phyloP scores from a whole-genome alignment of 2,797 vertebrate genomes.

The Mormyrus proboscirostris region DNA sequence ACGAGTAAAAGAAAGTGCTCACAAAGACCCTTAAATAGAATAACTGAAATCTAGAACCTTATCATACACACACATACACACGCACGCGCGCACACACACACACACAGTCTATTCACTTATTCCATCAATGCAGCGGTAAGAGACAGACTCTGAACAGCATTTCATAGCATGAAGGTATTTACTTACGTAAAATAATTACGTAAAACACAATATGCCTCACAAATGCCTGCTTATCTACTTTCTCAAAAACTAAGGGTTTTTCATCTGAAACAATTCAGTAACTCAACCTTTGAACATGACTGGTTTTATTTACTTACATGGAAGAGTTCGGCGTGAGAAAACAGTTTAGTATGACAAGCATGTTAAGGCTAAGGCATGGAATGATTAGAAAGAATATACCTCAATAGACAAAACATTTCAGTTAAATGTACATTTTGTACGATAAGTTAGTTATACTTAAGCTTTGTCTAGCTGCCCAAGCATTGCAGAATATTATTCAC shows the following conservation, averaged over 20 bases:
- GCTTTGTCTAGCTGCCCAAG: slow-evolving; percentile 99
- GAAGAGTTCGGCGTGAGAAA: slow-evolving; percentile 65
- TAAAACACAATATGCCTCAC: slow-evolving; percentile 48
- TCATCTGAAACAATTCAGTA: slow-evolving; percentile 85
- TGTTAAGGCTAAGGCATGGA: slow-evolving; percentile 98
- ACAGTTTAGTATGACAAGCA: slow-evolving; percentile 84
- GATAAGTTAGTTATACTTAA: slow-evolving; percentile 96
- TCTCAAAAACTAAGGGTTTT: slow-evolving; percentile 73
- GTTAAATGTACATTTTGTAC: slow-evolving; percentile 88
- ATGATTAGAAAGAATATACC: slow-evolving; percentile 98
- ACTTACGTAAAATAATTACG: slow-evolving; percentile 67
- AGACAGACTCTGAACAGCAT: slow-evolving; percentile 87
- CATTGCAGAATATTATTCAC: slow-evolving; percentile 84
- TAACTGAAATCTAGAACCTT: slow-evolving; percentile 46
- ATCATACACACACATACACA: slow-evolving; percentile 38
- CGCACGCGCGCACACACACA: slow-evolving; percentile 48
- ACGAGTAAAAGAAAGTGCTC: slow-evolving; percentile 33
- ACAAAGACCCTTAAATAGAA: slow-evolving; percentile 48
- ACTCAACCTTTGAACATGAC: slow-evolving; percentile 59
- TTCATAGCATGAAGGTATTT: slow-evolving; percentile 49
- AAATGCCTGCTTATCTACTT: slow-evolving; percentile 62
- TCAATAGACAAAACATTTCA: slow-evolving; percentile 93
- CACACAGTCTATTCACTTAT: slow-evolving; percentile 88
- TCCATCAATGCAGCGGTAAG: slow-evolving; percentile 99
- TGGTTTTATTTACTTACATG: slow-evolving; percentile 55